Conservation (phyloP, 2,797 vertebrate genomes). For the Sciurus carolinensis region DNA sequence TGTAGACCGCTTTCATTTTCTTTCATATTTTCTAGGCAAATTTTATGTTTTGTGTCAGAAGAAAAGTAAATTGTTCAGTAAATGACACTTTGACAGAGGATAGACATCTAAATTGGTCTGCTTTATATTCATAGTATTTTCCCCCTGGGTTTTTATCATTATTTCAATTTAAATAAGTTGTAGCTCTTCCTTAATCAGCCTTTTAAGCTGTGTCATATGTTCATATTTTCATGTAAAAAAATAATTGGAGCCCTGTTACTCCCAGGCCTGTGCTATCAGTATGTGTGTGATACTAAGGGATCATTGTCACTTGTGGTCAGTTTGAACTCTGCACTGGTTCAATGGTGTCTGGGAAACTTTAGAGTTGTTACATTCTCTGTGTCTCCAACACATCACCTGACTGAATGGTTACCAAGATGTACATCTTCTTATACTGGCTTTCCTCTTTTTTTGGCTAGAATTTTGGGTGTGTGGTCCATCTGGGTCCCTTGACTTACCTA, state of each 20-base stretch:
- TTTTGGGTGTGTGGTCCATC: background rate
- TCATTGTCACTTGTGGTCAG: background rate
- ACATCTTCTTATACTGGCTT: fast-evolving
- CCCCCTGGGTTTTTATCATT: background rate
- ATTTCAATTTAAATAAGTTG: background rate
- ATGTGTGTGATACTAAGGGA: background rate
- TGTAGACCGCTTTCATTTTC: background rate
- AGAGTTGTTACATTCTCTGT: background rate
- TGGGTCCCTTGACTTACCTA: background rate
- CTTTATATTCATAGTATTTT: background rate
- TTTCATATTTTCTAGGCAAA: background rate
- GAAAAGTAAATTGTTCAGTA: background rate
- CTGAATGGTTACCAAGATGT: background rate
- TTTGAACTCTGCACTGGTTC: background rate
- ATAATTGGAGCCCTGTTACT: background rate
- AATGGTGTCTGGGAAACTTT: background rate
- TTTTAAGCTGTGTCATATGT: background rate
- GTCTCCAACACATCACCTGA: background rate
- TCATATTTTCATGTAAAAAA: background rate
- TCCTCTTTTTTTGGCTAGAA: background rate
- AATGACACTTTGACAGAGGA: background rate
- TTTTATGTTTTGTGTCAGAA: background rate
- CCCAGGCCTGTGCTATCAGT: background rate
- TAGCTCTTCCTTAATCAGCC: background rate
- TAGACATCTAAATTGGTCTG: too few relatives aligned